Conservation (phyloP, 2,113 vertebrate genomes). For the Clarias macrocephalus region DNA sequence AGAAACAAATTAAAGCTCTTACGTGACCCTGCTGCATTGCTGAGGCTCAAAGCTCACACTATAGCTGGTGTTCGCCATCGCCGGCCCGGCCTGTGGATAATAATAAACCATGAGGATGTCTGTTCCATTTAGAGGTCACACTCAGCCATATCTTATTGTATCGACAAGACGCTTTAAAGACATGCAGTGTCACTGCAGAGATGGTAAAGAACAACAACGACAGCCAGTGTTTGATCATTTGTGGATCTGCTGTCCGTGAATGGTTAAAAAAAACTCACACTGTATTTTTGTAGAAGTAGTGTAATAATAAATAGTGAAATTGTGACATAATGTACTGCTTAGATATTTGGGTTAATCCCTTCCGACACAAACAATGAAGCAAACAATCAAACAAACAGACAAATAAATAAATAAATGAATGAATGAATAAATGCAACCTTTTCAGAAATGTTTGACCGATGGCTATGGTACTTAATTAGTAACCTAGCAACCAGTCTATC, state of each 20-base stretch:
- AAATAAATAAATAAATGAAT: too few relatives aligned
- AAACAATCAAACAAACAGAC: too few relatives aligned
- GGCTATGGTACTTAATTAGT: too few relatives aligned
- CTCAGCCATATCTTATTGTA: not conserved
- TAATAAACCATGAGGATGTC: not conserved
- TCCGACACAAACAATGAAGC: too few relatives aligned
- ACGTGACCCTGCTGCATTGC: not conserved
- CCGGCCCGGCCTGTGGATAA: not conserved
- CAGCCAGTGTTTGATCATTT: not conserved
- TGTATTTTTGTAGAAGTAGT: not conserved
- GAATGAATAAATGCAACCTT: too few relatives aligned
- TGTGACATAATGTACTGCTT: too few relatives aligned
- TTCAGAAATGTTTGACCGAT: too few relatives aligned
- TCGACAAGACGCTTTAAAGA: not conserved
- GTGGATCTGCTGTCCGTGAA: not conserved
- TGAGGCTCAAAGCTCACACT: not conserved
- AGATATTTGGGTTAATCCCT: too few relatives aligned
- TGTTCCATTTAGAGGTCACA: not conserved
- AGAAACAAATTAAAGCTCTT: slow-evolving; percentile 4
- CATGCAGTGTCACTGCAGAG: not conserved
- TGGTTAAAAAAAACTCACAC: not conserved
- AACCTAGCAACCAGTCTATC: too few relatives aligned
- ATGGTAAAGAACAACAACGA: not conserved
- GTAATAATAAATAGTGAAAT: too few relatives aligned
- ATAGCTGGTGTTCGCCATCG: not conserved